phyloP scores from a whole-genome alignment of 2,797 vertebrate species.

The Ceyx erithaca region DNA sequence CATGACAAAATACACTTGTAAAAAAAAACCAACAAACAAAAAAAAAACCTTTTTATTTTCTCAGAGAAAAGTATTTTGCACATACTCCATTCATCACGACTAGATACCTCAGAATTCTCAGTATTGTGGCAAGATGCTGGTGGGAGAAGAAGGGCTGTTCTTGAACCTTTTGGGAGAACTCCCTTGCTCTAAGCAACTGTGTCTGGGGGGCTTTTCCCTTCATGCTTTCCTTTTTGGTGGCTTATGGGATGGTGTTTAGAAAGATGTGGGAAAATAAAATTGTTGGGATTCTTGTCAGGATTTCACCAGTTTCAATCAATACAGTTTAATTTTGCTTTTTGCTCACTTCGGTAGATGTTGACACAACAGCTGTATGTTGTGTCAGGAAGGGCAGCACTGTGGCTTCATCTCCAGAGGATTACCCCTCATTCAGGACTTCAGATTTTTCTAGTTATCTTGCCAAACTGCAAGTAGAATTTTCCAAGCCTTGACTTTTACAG shows the following conservation, averaged over 20 bases:
- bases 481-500: background rate
- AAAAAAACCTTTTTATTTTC: background rate
- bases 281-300: fast-evolving
- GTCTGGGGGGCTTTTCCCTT: background rate
- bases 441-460: background rate
- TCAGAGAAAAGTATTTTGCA: background rate
- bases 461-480: background rate
- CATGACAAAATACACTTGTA: background rate
- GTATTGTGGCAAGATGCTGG: background rate
- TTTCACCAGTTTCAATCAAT: background rate
- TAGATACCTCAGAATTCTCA: background rate
- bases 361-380: background rate
- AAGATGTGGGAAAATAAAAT: background rate
- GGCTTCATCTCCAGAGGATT: background rate
- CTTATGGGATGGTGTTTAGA: background rate
- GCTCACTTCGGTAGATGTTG: background rate
- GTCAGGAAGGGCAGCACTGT: background rate
- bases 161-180: background rate
- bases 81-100: background rate
- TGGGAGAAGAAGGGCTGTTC: background rate
- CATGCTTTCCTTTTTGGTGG: background rate
- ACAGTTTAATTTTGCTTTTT: background rate
- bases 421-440: background rate
- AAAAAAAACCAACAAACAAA: too few relatives aligned
- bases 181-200: background rate